Evolutionary conservation across 2,888 invertebrate genomes (phyloP).

Genomic region (Nemurella pictetii): DNA sequence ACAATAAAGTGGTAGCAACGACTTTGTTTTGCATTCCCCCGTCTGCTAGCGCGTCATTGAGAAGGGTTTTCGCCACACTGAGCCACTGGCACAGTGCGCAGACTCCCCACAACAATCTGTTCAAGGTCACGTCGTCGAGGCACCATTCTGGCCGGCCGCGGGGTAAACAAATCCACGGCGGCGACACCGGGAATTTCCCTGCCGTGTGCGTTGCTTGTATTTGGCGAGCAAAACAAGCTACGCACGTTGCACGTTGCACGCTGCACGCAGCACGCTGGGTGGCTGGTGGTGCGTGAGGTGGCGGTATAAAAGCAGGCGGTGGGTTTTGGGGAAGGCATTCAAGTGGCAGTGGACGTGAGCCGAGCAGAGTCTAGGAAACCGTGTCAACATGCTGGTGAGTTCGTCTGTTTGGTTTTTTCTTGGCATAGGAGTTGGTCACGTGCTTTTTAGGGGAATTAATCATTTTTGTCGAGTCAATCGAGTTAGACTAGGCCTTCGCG

Average conservation of each 20-base stretch:
- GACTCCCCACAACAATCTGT: too few relatives aligned
- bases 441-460: too few relatives aligned
- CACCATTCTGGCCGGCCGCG: background rate
- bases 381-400: background rate
- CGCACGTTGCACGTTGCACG: background rate
- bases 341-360: background rate
- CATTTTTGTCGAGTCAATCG: too few relatives aligned
- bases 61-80: too few relatives aligned
- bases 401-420: background rate
- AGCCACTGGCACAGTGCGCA: too few relatives aligned
- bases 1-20: too few relatives aligned
- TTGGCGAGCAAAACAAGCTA: background rate
- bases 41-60: too few relatives aligned
- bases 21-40: too few relatives aligned
- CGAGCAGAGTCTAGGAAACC: background rate
- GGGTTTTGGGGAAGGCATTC: background rate
- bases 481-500: too few relatives aligned
- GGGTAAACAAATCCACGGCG: background rate
- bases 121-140: background rate
- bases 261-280: too few relatives aligned
- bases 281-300: background rate
- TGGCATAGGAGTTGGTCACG: too few relatives aligned
- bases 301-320: background rate
- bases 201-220: background rate
- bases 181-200: background rate